phyloP scores from a whole-genome alignment of 2,113 vertebrate genomes.

The Falco punctatus region DNA sequence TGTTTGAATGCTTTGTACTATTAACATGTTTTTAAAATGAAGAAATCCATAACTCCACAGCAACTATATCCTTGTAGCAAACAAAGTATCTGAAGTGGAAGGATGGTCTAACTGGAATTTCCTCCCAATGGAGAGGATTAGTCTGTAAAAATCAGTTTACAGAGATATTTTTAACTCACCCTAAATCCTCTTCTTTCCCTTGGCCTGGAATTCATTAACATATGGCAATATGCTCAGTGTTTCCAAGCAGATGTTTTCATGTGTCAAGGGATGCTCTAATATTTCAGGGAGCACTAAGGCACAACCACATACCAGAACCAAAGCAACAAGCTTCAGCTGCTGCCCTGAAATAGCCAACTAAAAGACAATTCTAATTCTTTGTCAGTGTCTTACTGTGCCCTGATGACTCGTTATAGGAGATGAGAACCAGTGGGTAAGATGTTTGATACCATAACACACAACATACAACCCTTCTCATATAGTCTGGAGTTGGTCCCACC shows the following conservation, averaged over 20 bases:
- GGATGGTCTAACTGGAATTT: constrained; percentile 14
- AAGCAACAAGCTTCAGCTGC: not conserved
- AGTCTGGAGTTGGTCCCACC: not conserved
- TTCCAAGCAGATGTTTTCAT: not conserved
- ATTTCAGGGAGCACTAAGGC: not conserved
- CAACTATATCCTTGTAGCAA: not conserved
- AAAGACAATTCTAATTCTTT: not conserved
- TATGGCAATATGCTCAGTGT: not conserved
- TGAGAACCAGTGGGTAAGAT: not conserved
- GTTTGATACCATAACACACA: not conserved
- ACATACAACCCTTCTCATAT: not conserved
- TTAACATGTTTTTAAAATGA: constrained; percentile 2
- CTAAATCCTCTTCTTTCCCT: not conserved
- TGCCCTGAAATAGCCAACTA: not conserved
- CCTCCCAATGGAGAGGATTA: constrained; percentile 15
- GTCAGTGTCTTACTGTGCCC: not conserved
- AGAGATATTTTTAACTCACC: constrained; percentile 32
- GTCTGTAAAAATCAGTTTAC: not conserved
- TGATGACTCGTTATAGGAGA: not conserved
- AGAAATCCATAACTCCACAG: not conserved
- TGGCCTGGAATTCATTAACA: not conserved
- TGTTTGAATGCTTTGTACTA: not conserved
- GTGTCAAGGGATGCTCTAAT: not conserved
- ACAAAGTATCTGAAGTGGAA: not conserved
- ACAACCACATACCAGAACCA: not conserved